Evolutionary conservation across 2,113 vertebrate species (phyloP).

Genomic region (Rallus limicola): DNA sequence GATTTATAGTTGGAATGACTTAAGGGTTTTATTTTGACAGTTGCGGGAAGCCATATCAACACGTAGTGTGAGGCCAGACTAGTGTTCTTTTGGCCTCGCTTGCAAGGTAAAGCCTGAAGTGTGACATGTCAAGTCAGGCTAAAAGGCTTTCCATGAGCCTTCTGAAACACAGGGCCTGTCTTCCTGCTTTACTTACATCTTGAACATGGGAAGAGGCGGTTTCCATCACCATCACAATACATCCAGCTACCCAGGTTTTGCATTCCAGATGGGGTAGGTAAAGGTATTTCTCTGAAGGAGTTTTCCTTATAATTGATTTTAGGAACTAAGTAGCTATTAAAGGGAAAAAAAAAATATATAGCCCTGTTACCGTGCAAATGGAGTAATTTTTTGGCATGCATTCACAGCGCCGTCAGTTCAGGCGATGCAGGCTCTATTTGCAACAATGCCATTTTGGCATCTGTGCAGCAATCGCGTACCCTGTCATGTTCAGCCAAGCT

Average conservation of each 20-base stretch:
- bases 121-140: accelerated
- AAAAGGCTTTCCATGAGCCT: neutral
- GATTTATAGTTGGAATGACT: neutral
- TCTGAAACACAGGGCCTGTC: neutral
- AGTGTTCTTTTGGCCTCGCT: neutral
- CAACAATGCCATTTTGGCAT: neutral
- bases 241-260: neutral
- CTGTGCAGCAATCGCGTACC: neutral
- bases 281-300: neutral
- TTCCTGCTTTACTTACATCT: neutral
- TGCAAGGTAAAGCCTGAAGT: neutral
- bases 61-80: neutral
- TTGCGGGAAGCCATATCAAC: neutral
- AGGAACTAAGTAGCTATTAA: neutral
- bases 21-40: neutral
- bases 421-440: neutral
- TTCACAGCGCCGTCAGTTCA: neutral
- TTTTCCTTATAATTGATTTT: neutral
- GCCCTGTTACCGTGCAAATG: neutral
- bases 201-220: neutral
- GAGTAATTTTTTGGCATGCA: neutral
- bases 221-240: neutral
- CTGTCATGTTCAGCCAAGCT: neutral
- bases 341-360: neutral
- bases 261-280: neutral